Percentiles rank a stretch among this genome's conserved stretches.
These are phyloP conservation scores for Petrocephalus schoutedeni DNA, from an alignment of 2,797 vertebrate species.

Conservation along the genomic window DNA sequence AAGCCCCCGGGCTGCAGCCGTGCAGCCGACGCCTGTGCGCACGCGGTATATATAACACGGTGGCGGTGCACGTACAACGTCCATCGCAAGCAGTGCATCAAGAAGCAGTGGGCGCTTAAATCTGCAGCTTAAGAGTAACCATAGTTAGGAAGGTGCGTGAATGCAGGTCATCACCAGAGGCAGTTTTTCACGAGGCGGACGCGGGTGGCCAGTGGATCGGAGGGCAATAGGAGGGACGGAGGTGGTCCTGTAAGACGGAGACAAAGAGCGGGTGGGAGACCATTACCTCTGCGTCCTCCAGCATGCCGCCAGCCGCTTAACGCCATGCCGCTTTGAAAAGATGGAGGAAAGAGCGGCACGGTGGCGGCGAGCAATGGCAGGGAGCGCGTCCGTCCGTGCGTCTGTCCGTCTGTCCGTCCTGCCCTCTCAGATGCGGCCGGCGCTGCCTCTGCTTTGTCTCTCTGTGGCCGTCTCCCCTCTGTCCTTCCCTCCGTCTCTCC, in stretches of 20 bases:
- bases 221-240: neutral
- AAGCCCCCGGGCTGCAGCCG: neutral
- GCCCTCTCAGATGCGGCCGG: neutral
- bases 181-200: neutral
- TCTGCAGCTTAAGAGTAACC: neutral
- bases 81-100: too few relatives aligned
- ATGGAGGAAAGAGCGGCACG: neutral
- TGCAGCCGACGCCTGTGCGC: neutral
- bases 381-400: neutral
- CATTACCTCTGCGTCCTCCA: neutral
- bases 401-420: neutral
- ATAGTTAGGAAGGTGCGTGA: neutral
- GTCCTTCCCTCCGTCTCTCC: constrained; percentile 42
- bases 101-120: neutral
- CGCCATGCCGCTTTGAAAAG: neutral
- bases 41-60: neutral
- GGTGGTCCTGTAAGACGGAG: neutral
- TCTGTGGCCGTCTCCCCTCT: constrained; percentile 11
- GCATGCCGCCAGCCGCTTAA: neutral
- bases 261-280: neutral
- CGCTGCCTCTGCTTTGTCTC: neutral
- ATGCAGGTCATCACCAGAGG: neutral
- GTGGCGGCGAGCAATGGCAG: neutral
- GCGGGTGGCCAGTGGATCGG: neutral
- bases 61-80: neutral